Conservation (phyloP, 2,797 vertebrate species). For the Leptoclinus maculatus region DNA sequence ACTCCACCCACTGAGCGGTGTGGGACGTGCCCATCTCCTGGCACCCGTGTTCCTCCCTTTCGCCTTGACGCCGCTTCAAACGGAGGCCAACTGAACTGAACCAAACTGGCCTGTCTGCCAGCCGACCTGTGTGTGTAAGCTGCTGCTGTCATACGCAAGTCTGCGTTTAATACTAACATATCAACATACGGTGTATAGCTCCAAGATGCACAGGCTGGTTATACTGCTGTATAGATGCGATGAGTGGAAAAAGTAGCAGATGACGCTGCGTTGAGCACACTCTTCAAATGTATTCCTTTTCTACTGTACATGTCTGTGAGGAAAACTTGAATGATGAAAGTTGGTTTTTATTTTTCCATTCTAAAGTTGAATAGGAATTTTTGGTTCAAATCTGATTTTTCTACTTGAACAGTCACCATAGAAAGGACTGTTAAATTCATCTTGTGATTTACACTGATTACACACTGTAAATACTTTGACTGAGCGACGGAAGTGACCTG, state of each 20-base stretch:
- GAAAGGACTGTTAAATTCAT: slow-evolving; percentile 36
- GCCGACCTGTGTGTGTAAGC: slow-evolving; percentile 53
- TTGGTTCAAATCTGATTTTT: slow-evolving; percentile 60
- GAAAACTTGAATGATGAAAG: slow-evolving; percentile 55
- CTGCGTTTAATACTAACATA: slow-evolving; percentile 71
- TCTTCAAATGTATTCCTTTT: slow-evolving; percentile 78
- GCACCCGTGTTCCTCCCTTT: slow-evolving; percentile 10
- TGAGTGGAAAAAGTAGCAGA: slow-evolving; percentile 52
- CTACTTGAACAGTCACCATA: slow-evolving; percentile 47
- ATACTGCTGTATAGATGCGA: slow-evolving; percentile 60
- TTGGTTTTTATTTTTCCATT: slow-evolving; percentile 65
- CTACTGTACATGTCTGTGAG: slow-evolving; percentile 60
- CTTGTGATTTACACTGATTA: slow-evolving; percentile 35
- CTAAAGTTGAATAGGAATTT: slow-evolving; percentile 59
- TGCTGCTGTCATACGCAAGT: slow-evolving; percentile 47
- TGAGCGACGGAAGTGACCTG: slow-evolving; percentile 47
- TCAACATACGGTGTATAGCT: slow-evolving; percentile 40
- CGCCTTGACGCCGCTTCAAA: slow-evolving; percentile 60
- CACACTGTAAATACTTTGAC: slow-evolving; percentile 57
- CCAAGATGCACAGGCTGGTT: slow-evolving; percentile 54
- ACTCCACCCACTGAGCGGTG: slow-evolving; percentile 89
- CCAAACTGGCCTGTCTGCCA: slow-evolving; percentile 58
- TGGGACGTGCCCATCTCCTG: neutral
- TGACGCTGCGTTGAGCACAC: slow-evolving; percentile 53
- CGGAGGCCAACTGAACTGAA: slow-evolving; percentile 72